Percentiles rank a stretch among this genome's conserved stretches.
These are phyloP conservation scores for Megastigmus dorsalis DNA, from an alignment of 2,888 invertebrate genomes.

Conservation along the genomic window DNA sequence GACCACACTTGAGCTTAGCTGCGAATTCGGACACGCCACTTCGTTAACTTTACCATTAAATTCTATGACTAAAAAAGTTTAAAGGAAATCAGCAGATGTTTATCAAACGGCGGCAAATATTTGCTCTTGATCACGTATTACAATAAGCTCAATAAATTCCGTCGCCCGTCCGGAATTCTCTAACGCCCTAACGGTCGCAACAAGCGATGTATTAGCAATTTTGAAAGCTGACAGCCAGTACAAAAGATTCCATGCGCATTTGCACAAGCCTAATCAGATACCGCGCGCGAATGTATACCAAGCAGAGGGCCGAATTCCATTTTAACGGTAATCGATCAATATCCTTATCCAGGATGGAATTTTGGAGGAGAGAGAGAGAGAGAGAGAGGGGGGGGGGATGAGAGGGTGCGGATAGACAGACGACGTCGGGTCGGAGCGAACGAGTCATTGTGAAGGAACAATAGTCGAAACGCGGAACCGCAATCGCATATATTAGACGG, in stretches of 20 bases:
- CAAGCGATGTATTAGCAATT: neutral
- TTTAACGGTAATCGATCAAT: conserved; percentile 47
- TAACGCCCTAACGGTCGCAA: neutral
- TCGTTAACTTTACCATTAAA: no score
- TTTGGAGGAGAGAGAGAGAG: neutral
- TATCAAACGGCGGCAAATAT: no score
- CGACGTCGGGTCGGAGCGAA: conserved; percentile 48
- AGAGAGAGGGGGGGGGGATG: neutral
- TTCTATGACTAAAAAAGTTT: no score
- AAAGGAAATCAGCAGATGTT: no score
- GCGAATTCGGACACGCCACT: no score
- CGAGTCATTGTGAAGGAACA: conserved; percentile 63
- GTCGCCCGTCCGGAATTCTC: no score
- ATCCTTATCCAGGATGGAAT: conserved; percentile 48
- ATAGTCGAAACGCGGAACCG: conserved; percentile 62
- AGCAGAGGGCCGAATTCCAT: conserved; percentile 27
- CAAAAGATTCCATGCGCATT: neutral
- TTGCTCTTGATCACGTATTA: no score
- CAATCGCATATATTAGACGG: conserved; percentile 67
- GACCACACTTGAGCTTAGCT: no score
- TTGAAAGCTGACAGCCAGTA: neutral
- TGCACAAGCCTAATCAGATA: neutral
- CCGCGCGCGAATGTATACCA: neutral
- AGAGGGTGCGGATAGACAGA: neutral
- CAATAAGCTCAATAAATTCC: no score